Conservation (phyloP, 2,888 invertebrate genomes). For the Melanchra persicariae region DNA sequence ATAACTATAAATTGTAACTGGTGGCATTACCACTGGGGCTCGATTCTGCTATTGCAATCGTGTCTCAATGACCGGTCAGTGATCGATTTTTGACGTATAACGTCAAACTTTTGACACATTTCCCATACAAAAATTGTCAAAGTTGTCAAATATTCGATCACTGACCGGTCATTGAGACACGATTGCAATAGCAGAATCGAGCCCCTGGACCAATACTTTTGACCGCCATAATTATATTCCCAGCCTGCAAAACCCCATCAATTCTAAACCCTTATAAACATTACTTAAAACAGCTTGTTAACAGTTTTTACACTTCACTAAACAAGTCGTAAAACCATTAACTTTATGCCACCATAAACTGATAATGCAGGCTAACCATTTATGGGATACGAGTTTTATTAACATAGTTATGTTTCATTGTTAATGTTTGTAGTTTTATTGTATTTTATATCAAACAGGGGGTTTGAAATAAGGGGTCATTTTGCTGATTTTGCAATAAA, state of each 20-base stretch:
- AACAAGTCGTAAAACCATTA: slow-evolving; percentile 57
- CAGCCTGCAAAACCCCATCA: background rate
- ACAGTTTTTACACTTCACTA: slow-evolving; percentile 62
- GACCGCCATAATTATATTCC: background rate
- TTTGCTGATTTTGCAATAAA: slow-evolving; percentile 27
- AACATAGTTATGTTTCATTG: slow-evolving; percentile 49
- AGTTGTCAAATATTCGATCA: too few relatives aligned
- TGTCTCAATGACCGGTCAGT: too few relatives aligned
- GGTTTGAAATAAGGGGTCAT: background rate
- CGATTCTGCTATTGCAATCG: too few relatives aligned
- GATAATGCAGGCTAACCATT: slow-evolving; percentile 52
- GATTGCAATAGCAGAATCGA: too few relatives aligned
- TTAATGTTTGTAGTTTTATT: slow-evolving; percentile 41
- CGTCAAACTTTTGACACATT: too few relatives aligned
- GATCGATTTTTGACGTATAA: too few relatives aligned
- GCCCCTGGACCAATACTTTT: too few relatives aligned
- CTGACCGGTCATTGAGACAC: too few relatives aligned
- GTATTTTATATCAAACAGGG: slow-evolving; percentile 37
- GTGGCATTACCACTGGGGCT: too few relatives aligned
- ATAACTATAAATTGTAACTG: too few relatives aligned
- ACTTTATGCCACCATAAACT: slow-evolving; percentile 59
- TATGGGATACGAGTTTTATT: slow-evolving; percentile 61
- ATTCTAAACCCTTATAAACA: slow-evolving; percentile 28
- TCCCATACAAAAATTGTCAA: too few relatives aligned
- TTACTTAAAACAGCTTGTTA: slow-evolving; percentile 42